Evolutionary conservation across 2,888 invertebrate genomes (phyloP), one percentile per base, ranked within the genome.

Genomic region (Steromphala cineraria): DNA sequence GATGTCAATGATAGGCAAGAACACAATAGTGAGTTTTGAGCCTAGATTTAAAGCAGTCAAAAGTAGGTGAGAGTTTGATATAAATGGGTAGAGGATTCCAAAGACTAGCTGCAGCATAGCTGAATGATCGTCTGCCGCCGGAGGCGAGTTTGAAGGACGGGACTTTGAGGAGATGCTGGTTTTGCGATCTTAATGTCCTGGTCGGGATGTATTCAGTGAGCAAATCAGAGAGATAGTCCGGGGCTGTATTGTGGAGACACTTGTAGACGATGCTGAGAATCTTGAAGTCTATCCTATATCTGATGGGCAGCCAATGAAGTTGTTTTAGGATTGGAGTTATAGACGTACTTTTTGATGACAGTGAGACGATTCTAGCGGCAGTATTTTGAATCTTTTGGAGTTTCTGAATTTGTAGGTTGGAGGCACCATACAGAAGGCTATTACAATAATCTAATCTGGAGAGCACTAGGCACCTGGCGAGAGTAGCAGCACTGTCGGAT

Each of bases 251-350:
- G n/a, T 53, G 19, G 21, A 76, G 53, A 53, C 17, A 10, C 10
- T 10, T 13, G 4, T 53, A 76, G 1, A 19, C 40, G 1, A 53
- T 10, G 53, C 15, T 40, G 2, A 76, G 76, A 28, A 76, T 24
- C 31, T 53, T 53, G 53, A 53, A 75, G 8, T 75, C 24, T 15
- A 53, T 53, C 10, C 53, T 21, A n/a, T 10, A 8, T 52, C 0
- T 17, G 53, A 75, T n/a, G 13, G 75, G 52, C 0, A 75, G 53
- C 75, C 75, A 76, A 31, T 76, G 76, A 28, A 76, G 19, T n/a
- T 21, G 15, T 13, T 28, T 53, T 46, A 76, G 55, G 17, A 53
- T 13, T 13, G 28, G 52, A 10, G 19, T 75, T 8, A 75, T 75
- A 53, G 5, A 2, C 4, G n/a, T 5, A 2, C 53, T 40, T 17